These are phyloP conservation scores for Epinotia bilunana DNA, from an alignment of 2,888 invertebrate genomes.

Conservation along the genomic window DNA sequence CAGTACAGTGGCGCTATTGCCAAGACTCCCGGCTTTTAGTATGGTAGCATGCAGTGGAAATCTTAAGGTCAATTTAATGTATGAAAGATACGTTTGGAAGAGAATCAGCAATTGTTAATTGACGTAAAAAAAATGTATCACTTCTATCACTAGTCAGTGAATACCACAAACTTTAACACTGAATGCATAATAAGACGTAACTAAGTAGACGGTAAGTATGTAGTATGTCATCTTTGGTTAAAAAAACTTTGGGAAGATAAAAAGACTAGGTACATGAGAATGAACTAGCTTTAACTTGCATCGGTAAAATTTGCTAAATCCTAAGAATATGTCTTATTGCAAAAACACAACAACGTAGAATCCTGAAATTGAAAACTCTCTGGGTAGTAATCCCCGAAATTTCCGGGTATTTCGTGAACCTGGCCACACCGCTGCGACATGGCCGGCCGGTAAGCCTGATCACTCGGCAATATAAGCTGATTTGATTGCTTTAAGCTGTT, in stretches of 20 bases:
- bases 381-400: slow-evolving; percentile 12
- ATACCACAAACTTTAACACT: not conserved
- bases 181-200: not conserved
- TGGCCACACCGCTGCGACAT: slow-evolving; percentile 48
- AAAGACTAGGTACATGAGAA: not conserved
- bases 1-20: not conserved
- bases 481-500: slow-evolving; percentile 60
- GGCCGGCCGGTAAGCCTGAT: slow-evolving; percentile 57
- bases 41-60: too few relatives aligned
- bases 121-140: too few relatives aligned
- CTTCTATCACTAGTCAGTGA: too few relatives aligned
- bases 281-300: too few relatives aligned
- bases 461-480: slow-evolving; percentile 68
- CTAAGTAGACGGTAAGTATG: not conserved
- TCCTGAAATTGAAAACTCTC: not conserved
- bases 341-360: slow-evolving; percentile 4
- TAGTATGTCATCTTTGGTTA: not conserved
- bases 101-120: too few relatives aligned
- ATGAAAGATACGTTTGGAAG: too few relatives aligned
- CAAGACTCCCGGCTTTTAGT: not conserved
- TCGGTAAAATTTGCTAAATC: not conserved
- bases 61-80: not conserved
- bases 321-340: not conserved
- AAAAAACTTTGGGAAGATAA: not conserved
- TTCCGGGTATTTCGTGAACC: not conserved